Base-by-base conservation (phyloP, 2,888 invertebrate genomes). In the Cynaeus angustus region DNA sequence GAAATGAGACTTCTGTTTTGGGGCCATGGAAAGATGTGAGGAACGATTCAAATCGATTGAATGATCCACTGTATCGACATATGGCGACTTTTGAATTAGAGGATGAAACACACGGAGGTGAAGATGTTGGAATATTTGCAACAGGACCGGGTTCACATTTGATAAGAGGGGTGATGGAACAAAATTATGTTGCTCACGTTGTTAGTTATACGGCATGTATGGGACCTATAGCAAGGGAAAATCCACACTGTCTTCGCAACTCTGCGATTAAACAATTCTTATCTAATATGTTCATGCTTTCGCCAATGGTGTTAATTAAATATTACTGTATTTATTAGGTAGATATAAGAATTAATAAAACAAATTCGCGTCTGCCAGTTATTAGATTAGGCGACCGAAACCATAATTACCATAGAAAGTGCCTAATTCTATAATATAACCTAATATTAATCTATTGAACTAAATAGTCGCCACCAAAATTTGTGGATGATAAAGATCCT, bases 121-220 rank as follows among this genome's bases (percentile, higher is more conserved):
- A 92, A 80, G 92, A 93, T 82, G 92, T 93, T 0, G 87, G 89
- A 70, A 75, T 84, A 83, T 12, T 72, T 70, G 77, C 77, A 0
- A 76, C 85, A 92, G 96, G 96, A 67, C 96, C 97, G 0, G 90
- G 90, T 87, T 89, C 95, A 0, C 94, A 96, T 82, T 86, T 97
- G 7, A 92, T 97, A 81, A 92, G 93, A 81, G 92, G 91, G 52
- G 91, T 94, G 0, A 94, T 96, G 80, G 96, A 97, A 80, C 96
- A 97, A 81, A 91, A 91, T 81, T 96, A 93, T 83, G 92, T 96
- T 1, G 92, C 92, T 13, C 91, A 94, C 83, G 94, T 91, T 0
- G 89, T 96, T 72, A 91, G 91, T 0, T 94, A 93, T 83, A 93
- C 95, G 0, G 88, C 93, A 0, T 90, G 91, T 77, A 88, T 95